These are phyloP conservation scores for Elysia crispata DNA, from an alignment of 2,888 invertebrate genomes.

Conservation along the genomic window DNA sequence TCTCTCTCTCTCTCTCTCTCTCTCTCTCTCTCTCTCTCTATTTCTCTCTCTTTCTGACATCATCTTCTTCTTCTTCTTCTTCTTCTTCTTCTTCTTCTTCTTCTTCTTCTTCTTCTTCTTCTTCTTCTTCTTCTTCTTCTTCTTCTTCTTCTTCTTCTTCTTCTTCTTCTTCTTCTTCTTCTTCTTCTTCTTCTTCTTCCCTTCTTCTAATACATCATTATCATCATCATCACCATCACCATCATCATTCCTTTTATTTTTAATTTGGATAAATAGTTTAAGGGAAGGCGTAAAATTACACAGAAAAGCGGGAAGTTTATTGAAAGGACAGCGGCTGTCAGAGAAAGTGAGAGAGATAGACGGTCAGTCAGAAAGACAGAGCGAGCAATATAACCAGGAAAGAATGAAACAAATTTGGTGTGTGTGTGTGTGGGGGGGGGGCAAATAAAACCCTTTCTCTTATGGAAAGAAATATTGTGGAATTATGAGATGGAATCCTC, in stretches of 20 bases:
- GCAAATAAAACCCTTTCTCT: too few species aligned
- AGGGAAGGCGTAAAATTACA: too few species aligned
- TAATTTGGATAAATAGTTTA: too few species aligned
- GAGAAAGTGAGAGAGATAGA: neutral
- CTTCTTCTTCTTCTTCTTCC: neutral
- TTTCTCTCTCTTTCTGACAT: neutral
- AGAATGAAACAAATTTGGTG: too few species aligned
- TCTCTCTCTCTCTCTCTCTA: too few species aligned
- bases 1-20: too few species aligned
- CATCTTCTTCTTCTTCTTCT: constrained; percentile 22
- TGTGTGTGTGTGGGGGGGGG: too few species aligned
- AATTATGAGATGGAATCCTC: too few species aligned
- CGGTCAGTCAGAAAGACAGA: neutral
- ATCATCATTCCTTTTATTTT: neutral
- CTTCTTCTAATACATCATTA: neutral
- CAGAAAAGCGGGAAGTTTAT: too few species aligned
- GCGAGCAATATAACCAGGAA: neutral
- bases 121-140: constrained; percentile 24
- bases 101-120: constrained; percentile 24
- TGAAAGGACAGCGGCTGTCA: neutral
- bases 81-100: constrained; percentile 24
- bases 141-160: constrained; percentile 6
- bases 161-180: neutral
- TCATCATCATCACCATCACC: neutral
- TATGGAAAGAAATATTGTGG: too few species aligned